Base-by-base conservation (phyloP, 2,797 vertebrate species). In the Neomorphus geoffroyi region DNA sequence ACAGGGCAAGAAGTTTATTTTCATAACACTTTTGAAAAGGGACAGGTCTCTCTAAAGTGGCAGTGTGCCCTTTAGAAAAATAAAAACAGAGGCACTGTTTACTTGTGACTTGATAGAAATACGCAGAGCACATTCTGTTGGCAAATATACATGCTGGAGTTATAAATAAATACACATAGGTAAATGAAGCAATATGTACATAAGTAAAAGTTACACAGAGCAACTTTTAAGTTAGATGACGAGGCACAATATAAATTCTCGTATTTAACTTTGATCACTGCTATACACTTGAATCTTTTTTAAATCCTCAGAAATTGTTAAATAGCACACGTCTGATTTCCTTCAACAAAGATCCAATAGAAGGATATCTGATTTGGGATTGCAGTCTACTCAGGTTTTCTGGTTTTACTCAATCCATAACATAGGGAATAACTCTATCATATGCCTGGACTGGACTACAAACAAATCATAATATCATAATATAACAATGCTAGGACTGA, bases 61-160 rank as follows among this genome's bases (percentile, higher is more conserved):
- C 97, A 97, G 81, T 96, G 87, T 95, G 96, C 95, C 97, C 96
- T 97, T 97, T 96, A 94, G 87, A 91, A 95, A 98, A 96, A 96
- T 72, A 97, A 97, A 97, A 94, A 96, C 5, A 96, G 80, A 90
- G 90, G 97, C 97, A 98, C 79, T 96, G 96, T 97, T 97, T 97
- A 92, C 92, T 98, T 98, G 98, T 98, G 98, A 98, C 98, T 98
- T 98, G 98, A 98, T 97, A 98, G 97, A 97, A 97, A 94, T 8
- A 80, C 94, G 71, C 51, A 86, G 24, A 39, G 0, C 13, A 62
- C n/a, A 39, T 60, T 41, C 17, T 32, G 32, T 7, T 73, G 46
- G n/a, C 24, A 53, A 69, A 88, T 50, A 71, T 3, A 27, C 61
- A 37, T 13, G 33, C 58, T 71, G 28, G 41, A 79, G 4, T 78